Percentiles rank a stretch among this genome's conserved stretches.
phyloP scores from a whole-genome alignment of 2,113 vertebrate species.

The Geococcyx californianus region DNA sequence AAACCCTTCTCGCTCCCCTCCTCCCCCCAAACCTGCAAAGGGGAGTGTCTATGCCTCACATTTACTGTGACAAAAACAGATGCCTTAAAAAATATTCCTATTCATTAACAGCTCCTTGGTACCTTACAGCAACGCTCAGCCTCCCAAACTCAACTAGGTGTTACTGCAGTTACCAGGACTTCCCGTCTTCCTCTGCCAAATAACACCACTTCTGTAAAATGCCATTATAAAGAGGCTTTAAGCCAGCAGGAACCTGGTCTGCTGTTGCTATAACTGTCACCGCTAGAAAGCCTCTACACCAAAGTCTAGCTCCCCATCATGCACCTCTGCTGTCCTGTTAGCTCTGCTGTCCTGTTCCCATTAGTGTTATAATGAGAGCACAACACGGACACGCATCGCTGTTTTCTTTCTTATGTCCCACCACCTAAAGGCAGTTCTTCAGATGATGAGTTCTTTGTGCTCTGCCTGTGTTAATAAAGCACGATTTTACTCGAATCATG shows the following conservation, averaged over 20 bases:
- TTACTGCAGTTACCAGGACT: background rate
- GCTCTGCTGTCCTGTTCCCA: conserved; percentile 1
- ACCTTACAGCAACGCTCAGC: background rate
- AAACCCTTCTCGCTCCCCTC: background rate
- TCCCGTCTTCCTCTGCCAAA: background rate
- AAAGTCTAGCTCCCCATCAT: background rate
- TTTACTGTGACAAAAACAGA: background rate
- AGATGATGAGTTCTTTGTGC: conserved; percentile 17
- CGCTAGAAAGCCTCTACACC: background rate
- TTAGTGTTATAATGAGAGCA: conserved; percentile 7
- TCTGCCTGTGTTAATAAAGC: conserved; percentile 13
- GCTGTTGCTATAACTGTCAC: background rate
- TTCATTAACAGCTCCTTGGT: conserved; percentile 6
- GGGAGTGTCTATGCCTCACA: background rate
- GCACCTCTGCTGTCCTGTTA: background rate
- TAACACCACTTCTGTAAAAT: background rate
- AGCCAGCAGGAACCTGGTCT: background rate
- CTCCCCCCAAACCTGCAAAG: background rate
- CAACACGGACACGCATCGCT: background rate
- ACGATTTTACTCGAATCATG: background rate
- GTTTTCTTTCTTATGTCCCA: background rate
- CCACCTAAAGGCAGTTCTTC: background rate
- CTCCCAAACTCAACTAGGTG: background rate
- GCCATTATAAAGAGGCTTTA: background rate
- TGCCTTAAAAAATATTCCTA: background rate